These are phyloP conservation scores for Glandiceps talaboti DNA, from an alignment of 53 echinoderm and acorn worm species.

Conservation along the genomic window DNA sequence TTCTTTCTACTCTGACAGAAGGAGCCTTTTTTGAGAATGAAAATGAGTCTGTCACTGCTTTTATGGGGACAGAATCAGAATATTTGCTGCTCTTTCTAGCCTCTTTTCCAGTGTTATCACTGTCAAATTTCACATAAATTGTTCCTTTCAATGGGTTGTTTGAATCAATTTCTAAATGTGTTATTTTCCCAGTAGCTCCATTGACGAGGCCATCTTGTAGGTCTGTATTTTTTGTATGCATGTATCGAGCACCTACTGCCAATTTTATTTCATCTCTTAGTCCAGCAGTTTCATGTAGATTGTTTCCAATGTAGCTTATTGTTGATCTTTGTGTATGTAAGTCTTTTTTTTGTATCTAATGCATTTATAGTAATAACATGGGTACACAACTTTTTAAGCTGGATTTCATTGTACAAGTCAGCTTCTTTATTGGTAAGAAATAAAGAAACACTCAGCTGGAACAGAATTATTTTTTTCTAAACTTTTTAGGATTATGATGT, in stretches of 20 bases:
- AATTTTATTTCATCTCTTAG: not conserved
- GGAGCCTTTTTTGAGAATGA: not conserved
- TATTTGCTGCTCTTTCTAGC: not conserved
- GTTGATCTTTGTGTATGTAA: conserved; percentile 3
- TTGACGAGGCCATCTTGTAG: conserved; percentile 36
- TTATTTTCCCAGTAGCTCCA: conserved; percentile 35
- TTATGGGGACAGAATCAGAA: not conserved
- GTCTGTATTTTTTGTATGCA: conserved; percentile 28
- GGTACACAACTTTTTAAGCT: not conserved
- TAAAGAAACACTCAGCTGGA: conserved; percentile 13
- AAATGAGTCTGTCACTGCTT: not conserved
- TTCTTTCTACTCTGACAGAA: not conserved
- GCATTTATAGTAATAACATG: not conserved
- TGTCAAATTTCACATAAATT: not conserved
- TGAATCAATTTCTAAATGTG: not conserved
- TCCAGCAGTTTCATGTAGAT: conserved; percentile 14
- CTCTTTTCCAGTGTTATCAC: not conserved
- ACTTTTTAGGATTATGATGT: not conserved
- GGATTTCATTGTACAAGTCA: conserved; percentile 17
- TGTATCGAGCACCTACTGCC: conserved; percentile 28
- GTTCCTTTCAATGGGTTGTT: not conserved
- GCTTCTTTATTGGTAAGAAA: conserved; percentile 25
- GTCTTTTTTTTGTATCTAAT: conserved; percentile 2
- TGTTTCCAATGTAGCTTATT: not conserved
- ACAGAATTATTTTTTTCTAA: no score